These are phyloP conservation scores for Hymenochirus boettgeri DNA, from an alignment of 2,113 vertebrate species.

Conservation along the genomic window DNA sequence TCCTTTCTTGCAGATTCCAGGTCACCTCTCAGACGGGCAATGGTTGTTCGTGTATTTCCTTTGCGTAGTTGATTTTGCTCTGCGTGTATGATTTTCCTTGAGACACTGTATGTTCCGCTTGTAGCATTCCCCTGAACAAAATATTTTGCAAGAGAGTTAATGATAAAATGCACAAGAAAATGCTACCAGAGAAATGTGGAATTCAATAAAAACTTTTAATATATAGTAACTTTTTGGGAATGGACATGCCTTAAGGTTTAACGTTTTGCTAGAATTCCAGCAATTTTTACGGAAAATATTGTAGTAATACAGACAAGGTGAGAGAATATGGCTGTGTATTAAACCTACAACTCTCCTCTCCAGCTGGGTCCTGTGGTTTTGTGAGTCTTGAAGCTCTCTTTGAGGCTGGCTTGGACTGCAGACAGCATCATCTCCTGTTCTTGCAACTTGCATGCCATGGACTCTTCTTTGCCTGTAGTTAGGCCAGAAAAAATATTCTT, in stretches of 20 bases:
- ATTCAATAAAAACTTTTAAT: no score
- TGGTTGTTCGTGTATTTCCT: conserved; percentile 56
- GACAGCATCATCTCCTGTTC: conserved; percentile 59
- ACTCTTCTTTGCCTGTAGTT: conserved; percentile 58
- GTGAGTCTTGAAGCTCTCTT: conserved; percentile 54
- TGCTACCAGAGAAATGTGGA: no score
- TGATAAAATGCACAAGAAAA: no score
- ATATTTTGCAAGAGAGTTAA: neutral
- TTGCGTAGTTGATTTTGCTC: conserved; percentile 48
- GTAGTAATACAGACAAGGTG: neutral
- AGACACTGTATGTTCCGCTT: conserved; percentile 50
- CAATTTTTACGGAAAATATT: no score
- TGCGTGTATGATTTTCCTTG: conserved; percentile 49
- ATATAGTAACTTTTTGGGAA: no score
- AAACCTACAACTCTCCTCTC: conserved; percentile 64
- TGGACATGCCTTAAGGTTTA: no score
- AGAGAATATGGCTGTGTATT: no score
- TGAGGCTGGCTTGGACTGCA: conserved; percentile 52
- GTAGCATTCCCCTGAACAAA: conserved; percentile 54
- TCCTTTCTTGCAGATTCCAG: conserved; percentile 49
- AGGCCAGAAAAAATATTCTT: neutral
- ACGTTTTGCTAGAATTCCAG: no score
- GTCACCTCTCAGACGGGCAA: conserved; percentile 52
- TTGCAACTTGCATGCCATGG: conserved; percentile 54
- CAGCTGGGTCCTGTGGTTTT: conserved; percentile 55